These are phyloP conservation scores for Cyclura pinguis DNA, from an alignment of 2,797 vertebrate species.

Conservation along the genomic window DNA sequence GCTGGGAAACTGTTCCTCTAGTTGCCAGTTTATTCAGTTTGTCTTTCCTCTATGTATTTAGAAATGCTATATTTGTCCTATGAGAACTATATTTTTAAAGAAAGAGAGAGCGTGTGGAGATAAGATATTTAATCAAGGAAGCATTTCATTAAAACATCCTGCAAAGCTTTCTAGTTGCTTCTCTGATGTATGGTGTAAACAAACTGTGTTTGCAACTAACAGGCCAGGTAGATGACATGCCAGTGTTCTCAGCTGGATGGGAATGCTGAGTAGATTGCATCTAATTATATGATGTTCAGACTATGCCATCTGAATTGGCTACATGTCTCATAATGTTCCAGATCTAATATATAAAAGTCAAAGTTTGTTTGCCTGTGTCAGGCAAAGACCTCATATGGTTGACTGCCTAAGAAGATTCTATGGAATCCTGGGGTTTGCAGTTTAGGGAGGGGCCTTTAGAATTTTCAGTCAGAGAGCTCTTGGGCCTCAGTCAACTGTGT, in stretches of 20 bases:
- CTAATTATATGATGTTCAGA: not conserved
- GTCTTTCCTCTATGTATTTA: not conserved
- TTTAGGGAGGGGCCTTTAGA: no score
- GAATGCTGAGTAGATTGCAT: not conserved
- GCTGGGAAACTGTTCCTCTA: not conserved
- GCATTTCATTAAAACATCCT: not conserved
- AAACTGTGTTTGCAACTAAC: not conserved
- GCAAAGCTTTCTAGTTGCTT: not conserved
- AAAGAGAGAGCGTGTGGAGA: not conserved
- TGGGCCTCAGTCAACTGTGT: no score
- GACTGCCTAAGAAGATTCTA: no score
- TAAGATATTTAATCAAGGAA: not conserved
- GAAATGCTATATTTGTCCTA: not conserved
- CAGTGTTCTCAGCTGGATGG: not conserved
- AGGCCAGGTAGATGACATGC: not conserved
- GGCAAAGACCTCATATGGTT: no score
- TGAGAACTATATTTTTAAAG: not conserved
- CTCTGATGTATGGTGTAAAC: not conserved
- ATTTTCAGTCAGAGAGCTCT: no score
- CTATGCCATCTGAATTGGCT: not conserved
- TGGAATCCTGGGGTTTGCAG: no score
- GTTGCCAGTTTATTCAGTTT: not conserved
- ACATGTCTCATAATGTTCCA: not conserved
- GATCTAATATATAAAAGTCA: no score
- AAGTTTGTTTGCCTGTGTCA: no score